Evolutionary conservation across 2,113 vertebrate genomes (phyloP), one percentile per base, ranked within the genome.

Genomic region (Oryzias javanicus): DNA sequence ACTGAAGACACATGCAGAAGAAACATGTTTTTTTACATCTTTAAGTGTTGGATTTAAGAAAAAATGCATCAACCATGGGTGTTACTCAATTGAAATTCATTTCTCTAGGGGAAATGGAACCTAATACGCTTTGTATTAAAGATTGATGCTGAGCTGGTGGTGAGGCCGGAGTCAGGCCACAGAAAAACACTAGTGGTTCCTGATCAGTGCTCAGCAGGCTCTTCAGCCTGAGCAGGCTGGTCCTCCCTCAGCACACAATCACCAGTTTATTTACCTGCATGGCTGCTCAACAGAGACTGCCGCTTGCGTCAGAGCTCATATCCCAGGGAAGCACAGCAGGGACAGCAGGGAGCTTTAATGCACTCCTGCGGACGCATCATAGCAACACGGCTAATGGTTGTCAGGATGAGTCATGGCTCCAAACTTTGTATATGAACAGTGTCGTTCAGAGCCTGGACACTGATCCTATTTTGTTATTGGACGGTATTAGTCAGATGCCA

Each of bases 241-340:
- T 60, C 56, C 55, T 74, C 74, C 49, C 78, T 80, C 70, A 52
- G 64, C 72, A 49, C 67, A 71, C 85, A 67, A 67, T 79, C 80
- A 54, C 42, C 64, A 14, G 54, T 70, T 78, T 87, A 83, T 88
- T 86, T 82, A 82, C 88, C 74, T 80, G 70, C 79, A 57, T 60
- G 64, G 76, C 51, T 51, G 75, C 74, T 76, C 83, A 53, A 20
- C 61, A 70, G 84, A 82, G 73, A 72, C 24, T 14, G 49, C 19
- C 40, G 60, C 82, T 81, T 87, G 82, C 86, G 79, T 88, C 88
- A 89, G 67, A 25, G 73, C 67, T 44, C 76, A 68, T 22, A 51
- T 86, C 86, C 80, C 56, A 19, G 52, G 24, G 55, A 64, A 49
- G 67, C 64, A 54, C 72, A 35, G 47, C 60, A 57, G 67, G 64